phyloP scores from a whole-genome alignment of 1,140 invertebrate species.

The Trichoplusia ni region DNA sequence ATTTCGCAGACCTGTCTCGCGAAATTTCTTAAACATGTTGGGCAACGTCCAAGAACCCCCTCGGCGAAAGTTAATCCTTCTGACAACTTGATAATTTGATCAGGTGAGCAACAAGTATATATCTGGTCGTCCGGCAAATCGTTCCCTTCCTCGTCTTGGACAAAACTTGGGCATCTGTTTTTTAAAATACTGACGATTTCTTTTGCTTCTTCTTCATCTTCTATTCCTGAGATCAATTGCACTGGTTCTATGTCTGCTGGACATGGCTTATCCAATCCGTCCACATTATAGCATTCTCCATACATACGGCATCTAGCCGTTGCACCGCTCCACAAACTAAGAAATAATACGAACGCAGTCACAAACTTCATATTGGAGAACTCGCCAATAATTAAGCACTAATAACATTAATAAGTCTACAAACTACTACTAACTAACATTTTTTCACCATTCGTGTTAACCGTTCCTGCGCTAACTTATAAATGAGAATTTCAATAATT shows the following conservation, averaged over 20 bases:
- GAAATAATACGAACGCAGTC: constrained; percentile 36
- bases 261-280: constrained; percentile 69
- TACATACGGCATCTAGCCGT: constrained; percentile 58
- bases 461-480: neutral
- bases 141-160: constrained; percentile 55
- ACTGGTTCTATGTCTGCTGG: constrained; percentile 74
- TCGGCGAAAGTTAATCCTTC: constrained; percentile 77
- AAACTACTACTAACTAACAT: neutral
- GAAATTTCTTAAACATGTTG: constrained; percentile 83
- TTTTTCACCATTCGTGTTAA: no score
- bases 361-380: constrained; percentile 47
- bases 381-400: neutral
- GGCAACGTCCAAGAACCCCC: constrained; percentile 83
- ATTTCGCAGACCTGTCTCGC: constrained; percentile 83
- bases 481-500: constrained; percentile 41
- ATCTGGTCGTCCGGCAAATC: constrained; percentile 49
- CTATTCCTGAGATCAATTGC: constrained; percentile 57
- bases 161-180: constrained; percentile 54
- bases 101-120: constrained; percentile 81
- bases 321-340: constrained; percentile 45
- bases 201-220: constrained; percentile 38
- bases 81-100: constrained; percentile 78
- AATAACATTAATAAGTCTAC: no score
- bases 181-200: constrained; percentile 47
- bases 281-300: constrained; percentile 49